Percentiles rank a stretch among this genome's conserved stretches.
These are phyloP conservation scores for Theretra japonica DNA, from an alignment of 2,888 invertebrate species.

Conservation along the genomic window DNA sequence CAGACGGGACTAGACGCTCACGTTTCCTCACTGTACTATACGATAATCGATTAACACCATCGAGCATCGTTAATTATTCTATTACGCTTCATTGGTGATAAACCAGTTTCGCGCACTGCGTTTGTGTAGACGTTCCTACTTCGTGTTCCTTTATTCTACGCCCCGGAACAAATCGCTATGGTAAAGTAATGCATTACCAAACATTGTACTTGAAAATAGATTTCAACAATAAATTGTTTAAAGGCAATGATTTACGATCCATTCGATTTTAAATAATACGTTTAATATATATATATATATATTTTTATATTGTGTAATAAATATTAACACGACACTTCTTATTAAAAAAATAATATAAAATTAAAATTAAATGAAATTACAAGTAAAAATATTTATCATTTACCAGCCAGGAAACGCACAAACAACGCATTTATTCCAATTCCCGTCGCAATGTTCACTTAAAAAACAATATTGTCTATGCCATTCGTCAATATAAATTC, in stretches of 20 bases:
- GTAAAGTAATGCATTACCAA: no score
- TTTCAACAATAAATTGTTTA: no score
- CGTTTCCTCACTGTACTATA: not conserved
- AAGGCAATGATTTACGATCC: no score
- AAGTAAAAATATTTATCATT: not conserved
- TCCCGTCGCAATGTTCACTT: not conserved
- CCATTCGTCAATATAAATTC: not conserved
- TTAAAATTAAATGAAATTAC: not conserved
- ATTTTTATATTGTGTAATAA: no score
- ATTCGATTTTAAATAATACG: no score
- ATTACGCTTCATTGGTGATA: not conserved
- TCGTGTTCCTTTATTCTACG: no score
- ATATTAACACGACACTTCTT: no score
- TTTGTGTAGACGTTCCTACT: not conserved
- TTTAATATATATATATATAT: no score
- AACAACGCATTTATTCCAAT: not conserved
- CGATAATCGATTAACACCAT: conserved; percentile 4
- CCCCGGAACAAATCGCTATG: no score
- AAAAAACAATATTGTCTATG: not conserved
- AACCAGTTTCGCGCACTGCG: not conserved
- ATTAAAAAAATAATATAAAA: no score
- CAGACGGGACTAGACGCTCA: not conserved
- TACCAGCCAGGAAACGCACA: not conserved
- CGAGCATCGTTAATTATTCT: conserved; percentile 23
- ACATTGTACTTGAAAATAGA: no score